Base-by-base conservation (phyloP, 2,113 vertebrate genomes). In the Osmerus eperlanus region DNA sequence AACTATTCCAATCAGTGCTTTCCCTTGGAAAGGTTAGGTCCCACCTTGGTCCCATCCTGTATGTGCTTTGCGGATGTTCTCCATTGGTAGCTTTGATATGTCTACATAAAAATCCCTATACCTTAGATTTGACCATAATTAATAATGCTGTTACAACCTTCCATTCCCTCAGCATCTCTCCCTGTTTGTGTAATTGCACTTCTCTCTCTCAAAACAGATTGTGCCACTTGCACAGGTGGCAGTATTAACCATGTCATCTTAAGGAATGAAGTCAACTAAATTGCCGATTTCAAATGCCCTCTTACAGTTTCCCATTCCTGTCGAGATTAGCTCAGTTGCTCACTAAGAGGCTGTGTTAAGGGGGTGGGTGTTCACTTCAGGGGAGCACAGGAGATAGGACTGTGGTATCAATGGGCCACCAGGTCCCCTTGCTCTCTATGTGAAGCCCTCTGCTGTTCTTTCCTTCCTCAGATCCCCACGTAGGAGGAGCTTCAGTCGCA, bases 401-500 rank as follows among this genome's bases (percentile, higher is more conserved):
- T 25, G 81, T 71, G 70, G 73, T 64, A 58, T 76, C 67, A 81
- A n/a, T 65, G n/a, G 70, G 36, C 47, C 58, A 21, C 63, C 3
- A 13, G 0, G 14, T 14, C 14, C 3, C 23, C 65, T 29, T 65
- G 18, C 52, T 60, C 66, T 51, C 58, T 63, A 59, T 47, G 67
- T 82, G 79, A 80, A 77, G 25, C 14, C 25, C 14, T 11, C n/a
- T 12, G 58, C 3, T 75, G 13, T 78, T 54, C 87, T 87, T 78
- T 76, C 80, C 84, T 87, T 83, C 91, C 88, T 76, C 93, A 99
- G 97, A 97, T 99, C 97, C 70, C 97, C 97, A 56, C 94, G 97
- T 81, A 96, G 95, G 90, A 96, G 96, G 91, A 99, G 97, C 91
- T 95, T 97, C 76, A 99, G 97, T 80, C 94, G 96, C 15, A 99